Percentiles rank a stretch among this genome's conserved stretches.
Conservation (phyloP, 2,797 vertebrate species). For the Acanthornis magna region DNA sequence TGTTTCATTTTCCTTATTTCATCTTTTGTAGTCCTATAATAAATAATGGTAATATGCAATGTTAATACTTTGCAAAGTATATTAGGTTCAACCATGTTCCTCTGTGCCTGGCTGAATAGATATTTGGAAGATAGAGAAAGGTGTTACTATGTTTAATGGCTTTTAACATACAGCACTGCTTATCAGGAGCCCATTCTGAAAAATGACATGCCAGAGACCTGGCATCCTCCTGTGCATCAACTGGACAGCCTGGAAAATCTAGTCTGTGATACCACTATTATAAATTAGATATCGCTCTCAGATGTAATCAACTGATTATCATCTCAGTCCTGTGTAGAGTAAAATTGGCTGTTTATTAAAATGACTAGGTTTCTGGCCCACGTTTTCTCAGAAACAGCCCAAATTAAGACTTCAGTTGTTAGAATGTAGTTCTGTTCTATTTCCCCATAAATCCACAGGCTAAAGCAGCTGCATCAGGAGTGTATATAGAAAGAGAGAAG, state of each 20-base stretch:
- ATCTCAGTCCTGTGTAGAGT: neutral
- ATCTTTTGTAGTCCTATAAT: constrained; percentile 30
- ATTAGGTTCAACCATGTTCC: constrained; percentile 2
- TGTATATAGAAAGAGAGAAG: neutral
- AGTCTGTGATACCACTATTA: neutral
- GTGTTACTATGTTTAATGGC: neutral
- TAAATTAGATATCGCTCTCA: neutral
- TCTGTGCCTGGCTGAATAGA: constrained; percentile 16
- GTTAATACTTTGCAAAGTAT: neutral
- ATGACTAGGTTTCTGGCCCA: neutral
- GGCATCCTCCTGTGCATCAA: neutral
- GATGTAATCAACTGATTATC: neutral
- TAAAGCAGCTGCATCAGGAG: neutral
- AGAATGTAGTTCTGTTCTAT: neutral
- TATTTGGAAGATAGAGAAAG: constrained; percentile 18
- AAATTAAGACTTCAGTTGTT: neutral
- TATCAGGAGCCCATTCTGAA: neutral
- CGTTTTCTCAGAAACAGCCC: neutral
- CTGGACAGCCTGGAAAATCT: constrained; percentile 27
- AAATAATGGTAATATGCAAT: constrained; percentile 28
- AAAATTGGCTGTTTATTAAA: constrained; percentile 16
- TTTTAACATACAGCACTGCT: neutral
- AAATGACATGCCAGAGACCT: neutral
- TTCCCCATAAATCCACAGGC: neutral
- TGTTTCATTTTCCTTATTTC: constrained; percentile 20